These are phyloP conservation scores for Patiria pectinifera DNA, from an alignment of 53 echinoderm and acorn worm species.

Conservation along the genomic window DNA sequence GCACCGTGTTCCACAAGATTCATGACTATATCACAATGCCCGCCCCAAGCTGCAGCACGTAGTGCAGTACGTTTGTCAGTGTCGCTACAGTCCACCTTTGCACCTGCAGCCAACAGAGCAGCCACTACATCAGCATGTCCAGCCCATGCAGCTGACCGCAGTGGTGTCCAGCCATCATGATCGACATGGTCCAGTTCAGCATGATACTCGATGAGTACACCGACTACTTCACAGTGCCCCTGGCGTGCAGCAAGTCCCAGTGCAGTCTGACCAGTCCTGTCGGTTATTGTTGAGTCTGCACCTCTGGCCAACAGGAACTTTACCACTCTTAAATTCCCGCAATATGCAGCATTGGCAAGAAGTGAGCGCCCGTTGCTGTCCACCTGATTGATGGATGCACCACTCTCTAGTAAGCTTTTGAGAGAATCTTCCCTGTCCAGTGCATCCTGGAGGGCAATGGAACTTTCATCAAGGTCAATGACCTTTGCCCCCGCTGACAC, in stretches of 20 bases:
- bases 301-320: constrained; percentile 82
- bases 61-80: constrained; percentile 94
- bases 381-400: constrained; percentile 95
- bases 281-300: constrained; percentile 84
- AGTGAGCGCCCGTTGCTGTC: constrained; percentile 97
- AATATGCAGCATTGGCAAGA: constrained; percentile 96
- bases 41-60: constrained; percentile 99
- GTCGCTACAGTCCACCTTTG: constrained; percentile 96
- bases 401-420: constrained; percentile 87
- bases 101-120: constrained; percentile 89
- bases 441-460: constrained; percentile 91
- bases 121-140: constrained; percentile 97
- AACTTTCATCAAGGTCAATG: constrained; percentile 91
- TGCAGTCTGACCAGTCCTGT: constrained; percentile 96
- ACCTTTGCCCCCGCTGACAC: constrained; percentile 95
- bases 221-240: constrained; percentile 93
- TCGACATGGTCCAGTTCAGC: constrained; percentile 94
- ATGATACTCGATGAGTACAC: constrained; percentile 74
- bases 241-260: constrained; percentile 87
- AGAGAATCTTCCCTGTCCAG: constrained; percentile 91
- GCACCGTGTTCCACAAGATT: constrained; percentile 94
- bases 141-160: constrained; percentile 98
- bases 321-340: constrained; percentile 93
- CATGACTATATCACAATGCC: constrained; percentile 95
- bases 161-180: constrained; percentile 98